A percentile compares a stretch with the other conserved stretches of the same genome.
These are phyloP conservation scores for Philhelius pedissequus DNA, from an alignment of 2,888 invertebrate genomes.

Conservation along the genomic window DNA sequence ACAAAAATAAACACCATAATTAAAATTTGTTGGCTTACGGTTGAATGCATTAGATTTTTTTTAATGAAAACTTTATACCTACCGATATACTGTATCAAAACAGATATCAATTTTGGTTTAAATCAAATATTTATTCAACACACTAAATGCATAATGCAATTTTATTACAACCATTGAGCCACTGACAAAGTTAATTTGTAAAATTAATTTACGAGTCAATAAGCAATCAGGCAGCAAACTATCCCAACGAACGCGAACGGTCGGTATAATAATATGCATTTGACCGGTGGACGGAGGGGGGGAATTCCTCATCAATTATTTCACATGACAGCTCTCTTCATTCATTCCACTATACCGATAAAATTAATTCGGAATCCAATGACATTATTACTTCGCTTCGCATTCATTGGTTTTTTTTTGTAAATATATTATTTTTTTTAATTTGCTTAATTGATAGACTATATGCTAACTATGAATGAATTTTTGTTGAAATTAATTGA, in stretches of 20 bases:
- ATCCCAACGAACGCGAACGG: no score
- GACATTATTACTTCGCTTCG: background rate
- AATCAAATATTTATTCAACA: constrained; percentile 23
- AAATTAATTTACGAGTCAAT: constrained; percentile 64
- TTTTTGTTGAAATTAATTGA: constrained; percentile 28
- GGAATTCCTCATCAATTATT: background rate
- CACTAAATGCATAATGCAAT: constrained; percentile 43
- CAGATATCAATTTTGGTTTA: constrained; percentile 45
- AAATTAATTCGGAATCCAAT: background rate
- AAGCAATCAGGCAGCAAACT: constrained; percentile 39
- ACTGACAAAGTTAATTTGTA: constrained; percentile 52
- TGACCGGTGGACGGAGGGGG: no score
- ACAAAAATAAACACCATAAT: background rate
- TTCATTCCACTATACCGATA: background rate
- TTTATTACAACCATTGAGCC: background rate
- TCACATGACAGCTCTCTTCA: background rate
- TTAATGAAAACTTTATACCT: background rate
- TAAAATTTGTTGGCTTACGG: background rate
- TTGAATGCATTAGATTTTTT: background rate
- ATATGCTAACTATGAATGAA: constrained; percentile 2
- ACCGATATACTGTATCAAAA: background rate
- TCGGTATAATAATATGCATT: background rate
- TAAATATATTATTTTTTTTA: background rate
- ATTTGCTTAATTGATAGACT: constrained; percentile 59
- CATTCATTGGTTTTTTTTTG: background rate